These are phyloP conservation scores for Grammomys dolichurus DNA, from an alignment of 2,113 vertebrate genomes.

Conservation along the genomic window DNA sequence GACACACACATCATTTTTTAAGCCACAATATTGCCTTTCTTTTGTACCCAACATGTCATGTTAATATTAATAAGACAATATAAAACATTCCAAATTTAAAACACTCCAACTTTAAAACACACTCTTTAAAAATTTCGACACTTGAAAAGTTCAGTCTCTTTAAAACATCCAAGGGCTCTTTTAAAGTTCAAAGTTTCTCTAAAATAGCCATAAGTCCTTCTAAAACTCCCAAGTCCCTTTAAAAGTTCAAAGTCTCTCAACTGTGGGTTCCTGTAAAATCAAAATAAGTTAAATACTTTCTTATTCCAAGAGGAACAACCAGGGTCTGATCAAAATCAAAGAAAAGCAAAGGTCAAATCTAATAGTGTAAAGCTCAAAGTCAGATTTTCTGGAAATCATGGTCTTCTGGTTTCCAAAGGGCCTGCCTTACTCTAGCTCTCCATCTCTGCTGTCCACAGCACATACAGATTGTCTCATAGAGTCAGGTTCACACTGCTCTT, in stretches of 20 bases:
- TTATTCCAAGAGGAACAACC: neutral
- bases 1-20: neutral
- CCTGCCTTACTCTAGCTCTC: neutral
- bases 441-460: neutral
- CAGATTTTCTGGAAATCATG: too few relatives aligned
- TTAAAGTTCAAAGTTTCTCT: conserved; percentile 38
- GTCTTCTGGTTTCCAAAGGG: neutral
- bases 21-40: neutral
- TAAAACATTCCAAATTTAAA: neutral
- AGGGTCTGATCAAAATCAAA: neutral
- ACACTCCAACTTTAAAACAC: neutral
- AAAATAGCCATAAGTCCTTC: neutral
- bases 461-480: neutral
- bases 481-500: neutral
- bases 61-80: neutral
- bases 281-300: neutral
- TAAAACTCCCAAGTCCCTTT: neutral
- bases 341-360: neutral
- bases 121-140: neutral
- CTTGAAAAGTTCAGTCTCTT: neutral
- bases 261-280: neutral
- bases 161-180: neutral
- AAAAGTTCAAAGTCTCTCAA: conserved; percentile 9
- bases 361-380: neutral
- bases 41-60: neutral